Evolutionary conservation across 2,888 invertebrate species (phyloP).

Genomic region (Rhamphomyia laevipes): DNA sequence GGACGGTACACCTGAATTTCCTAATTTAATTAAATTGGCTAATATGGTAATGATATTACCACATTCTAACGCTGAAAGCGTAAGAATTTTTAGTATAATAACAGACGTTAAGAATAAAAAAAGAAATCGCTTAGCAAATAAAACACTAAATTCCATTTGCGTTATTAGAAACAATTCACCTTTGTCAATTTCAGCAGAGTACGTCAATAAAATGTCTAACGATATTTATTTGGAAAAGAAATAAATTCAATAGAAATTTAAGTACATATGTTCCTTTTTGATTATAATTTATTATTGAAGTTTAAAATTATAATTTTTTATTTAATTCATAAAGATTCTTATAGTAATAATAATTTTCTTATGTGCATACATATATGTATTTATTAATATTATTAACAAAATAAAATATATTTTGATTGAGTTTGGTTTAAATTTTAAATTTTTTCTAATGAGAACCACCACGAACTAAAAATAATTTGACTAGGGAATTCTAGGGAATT

Average conservation of each 20-base stretch:
- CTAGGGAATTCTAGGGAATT: neutral
- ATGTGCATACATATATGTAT: neutral
- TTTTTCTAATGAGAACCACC: neutral
- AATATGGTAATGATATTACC: neutral
- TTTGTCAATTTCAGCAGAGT: neutral
- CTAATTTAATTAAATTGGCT: neutral
- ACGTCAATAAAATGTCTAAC: neutral
- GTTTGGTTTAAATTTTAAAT: neutral
- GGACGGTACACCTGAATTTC: neutral
- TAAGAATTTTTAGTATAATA: neutral
- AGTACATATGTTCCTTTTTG: neutral
- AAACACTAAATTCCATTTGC: neutral
- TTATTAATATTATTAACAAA: neutral
- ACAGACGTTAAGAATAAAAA: neutral
- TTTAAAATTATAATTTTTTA: neutral
- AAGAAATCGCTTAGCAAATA: neutral
- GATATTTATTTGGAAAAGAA: neutral
- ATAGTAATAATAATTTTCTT: neutral
- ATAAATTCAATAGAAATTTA: neutral
- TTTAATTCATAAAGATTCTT: neutral
- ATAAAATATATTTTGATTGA: neutral
- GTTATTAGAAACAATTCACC: neutral
- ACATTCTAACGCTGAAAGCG: neutral
- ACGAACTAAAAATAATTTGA: too few species aligned
- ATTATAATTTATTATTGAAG: neutral